phyloP scores from a whole-genome alignment of 2,797 vertebrate species.

The Chelmon rostratus region DNA sequence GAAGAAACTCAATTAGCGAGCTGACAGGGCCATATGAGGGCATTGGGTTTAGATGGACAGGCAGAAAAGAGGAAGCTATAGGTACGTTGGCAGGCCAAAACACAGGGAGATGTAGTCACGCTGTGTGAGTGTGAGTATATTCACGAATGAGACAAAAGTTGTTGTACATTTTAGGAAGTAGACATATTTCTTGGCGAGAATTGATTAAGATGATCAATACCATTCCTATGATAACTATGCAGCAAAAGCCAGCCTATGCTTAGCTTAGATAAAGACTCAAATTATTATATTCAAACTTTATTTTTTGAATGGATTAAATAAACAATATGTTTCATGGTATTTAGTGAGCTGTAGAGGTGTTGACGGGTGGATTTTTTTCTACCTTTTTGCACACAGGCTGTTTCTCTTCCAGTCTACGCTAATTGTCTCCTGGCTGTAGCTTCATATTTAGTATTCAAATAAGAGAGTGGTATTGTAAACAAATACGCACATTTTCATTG shows the following conservation, averaged over 20 bases:
- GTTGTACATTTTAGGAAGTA: not conserved
- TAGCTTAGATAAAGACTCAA: not conserved
- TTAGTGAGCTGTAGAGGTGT: not conserved
- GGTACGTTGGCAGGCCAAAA: slow-evolving; percentile 17
- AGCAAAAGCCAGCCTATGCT: not conserved
- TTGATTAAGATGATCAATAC: not conserved
- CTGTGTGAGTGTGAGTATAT: slow-evolving; percentile 1
- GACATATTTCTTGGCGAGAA: not conserved
- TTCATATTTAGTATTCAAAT: not conserved
- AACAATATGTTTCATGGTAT: not conserved
- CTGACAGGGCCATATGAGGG: slow-evolving; percentile 71
- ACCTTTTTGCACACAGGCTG: not conserved
- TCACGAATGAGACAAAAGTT: not conserved
- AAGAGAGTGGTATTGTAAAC: not conserved
- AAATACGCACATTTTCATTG: no score
- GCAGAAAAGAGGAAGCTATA: slow-evolving; percentile 38
- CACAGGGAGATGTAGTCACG: slow-evolving; percentile 7
- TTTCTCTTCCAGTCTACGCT: not conserved
- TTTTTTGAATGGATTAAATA: not conserved
- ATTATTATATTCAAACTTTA: not conserved
- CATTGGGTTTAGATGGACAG: slow-evolving; percentile 58
- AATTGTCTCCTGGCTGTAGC: not conserved
- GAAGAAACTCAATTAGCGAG: slow-evolving; percentile 79
- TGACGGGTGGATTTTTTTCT: not conserved
- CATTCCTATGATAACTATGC: not conserved